phyloP scores from a whole-genome alignment of 1,140 invertebrate species.

The Apis laboriosa region DNA sequence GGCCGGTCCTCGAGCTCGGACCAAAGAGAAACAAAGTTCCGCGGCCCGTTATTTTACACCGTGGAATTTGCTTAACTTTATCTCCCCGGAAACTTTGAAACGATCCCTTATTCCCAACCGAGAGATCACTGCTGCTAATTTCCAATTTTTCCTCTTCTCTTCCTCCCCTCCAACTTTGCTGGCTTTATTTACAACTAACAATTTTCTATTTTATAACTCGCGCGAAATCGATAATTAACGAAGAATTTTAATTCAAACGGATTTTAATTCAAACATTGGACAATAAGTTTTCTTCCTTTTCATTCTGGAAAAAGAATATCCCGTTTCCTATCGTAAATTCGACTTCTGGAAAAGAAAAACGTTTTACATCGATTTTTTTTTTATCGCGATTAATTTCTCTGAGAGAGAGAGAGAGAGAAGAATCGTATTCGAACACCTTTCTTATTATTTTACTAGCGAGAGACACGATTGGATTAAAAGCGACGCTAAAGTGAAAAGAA shows the following conservation, averaged over 20 bases:
- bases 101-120: slow-evolving; percentile 16
- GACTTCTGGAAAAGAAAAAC: too few species aligned
- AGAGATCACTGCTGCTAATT: slow-evolving; percentile 3
- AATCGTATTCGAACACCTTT: too few species aligned
- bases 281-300: too few species aligned
- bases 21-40: slow-evolving; percentile 29
- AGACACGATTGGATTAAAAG: not conserved
- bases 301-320: too few species aligned
- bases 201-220: too few species aligned
- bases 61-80: slow-evolving; percentile 30
- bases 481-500: not conserved
- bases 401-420: too few species aligned
- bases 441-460: too few species aligned
- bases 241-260: too few species aligned
- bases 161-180: not conserved
- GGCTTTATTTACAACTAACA: not conserved
- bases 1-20: not conserved
- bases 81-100: slow-evolving; percentile 8
- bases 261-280: too few species aligned
- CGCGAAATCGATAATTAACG: not conserved
- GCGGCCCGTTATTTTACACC: slow-evolving; percentile 1
- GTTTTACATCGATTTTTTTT: too few species aligned
- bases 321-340: too few species aligned
- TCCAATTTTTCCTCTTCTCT: slow-evolving; percentile 1
- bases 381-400: too few species aligned